Base-by-base conservation (phyloP, 2,888 invertebrate genomes). In the Folsomia manolachei region DNA sequence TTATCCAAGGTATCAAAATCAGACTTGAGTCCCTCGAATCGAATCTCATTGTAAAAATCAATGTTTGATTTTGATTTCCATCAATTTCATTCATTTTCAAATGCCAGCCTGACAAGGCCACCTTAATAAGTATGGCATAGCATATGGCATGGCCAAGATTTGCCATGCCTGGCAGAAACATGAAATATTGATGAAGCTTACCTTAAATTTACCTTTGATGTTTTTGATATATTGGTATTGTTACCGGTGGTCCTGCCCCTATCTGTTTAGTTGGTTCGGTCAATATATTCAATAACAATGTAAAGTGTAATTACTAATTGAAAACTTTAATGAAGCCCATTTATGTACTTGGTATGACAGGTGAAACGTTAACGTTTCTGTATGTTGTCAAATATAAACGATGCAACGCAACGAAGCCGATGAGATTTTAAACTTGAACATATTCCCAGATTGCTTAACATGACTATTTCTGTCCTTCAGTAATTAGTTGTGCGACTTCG, bases 271-370 rank as follows among this genome's bases (percentile, higher is more conserved):
- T n/a, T 63, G 25, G 39, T 27, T 63, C 19, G n/a, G 63, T 19
- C 27, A n/a, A n/a, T n/a, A n/a, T n/a, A n/a, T n/a, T 19, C 56
- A 56, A 56, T 21, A 56, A 56, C 56, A 56, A 56, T 56, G 56
- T 56, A 19, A 51, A 56, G 21, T 56, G 18, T 56, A 63, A 19
- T n/a, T n/a, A 63, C 21, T n/a, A 14, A 56, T n/a, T n/a, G 39
- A 66, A 52, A 66, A 19, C 19, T 26, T 67, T 67, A 67, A 67
- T 67, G 67, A 67, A 67, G 60, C 25, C 67, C 67, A 67, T 67
- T 53, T 67, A 56, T 21, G 56, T 56, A 56, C 21, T 56, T 51
- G 18, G 21, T 4, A 18, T 56, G 56, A 56, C 56, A 56, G 39
- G 39, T 39, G 39, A 39, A 39, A 39, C 39, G 39, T 39, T 14